Evolutionary conservation across 2,113 vertebrate species (phyloP), one percentile per base, ranked within the genome.

Genomic region (Barnardius zonarius): DNA sequence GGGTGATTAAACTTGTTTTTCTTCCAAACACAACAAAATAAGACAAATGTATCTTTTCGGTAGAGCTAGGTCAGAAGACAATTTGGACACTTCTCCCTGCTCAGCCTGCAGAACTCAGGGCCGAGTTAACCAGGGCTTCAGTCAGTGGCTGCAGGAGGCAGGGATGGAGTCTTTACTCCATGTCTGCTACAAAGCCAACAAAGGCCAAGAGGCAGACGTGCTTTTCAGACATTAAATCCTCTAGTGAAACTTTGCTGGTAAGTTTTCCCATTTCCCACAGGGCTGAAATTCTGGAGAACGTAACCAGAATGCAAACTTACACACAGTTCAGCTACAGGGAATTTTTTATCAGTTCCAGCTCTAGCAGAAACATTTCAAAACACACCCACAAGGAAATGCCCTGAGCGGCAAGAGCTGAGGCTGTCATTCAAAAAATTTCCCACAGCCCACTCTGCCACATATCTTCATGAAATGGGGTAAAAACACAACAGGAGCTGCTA

Each of bases 341-440:
- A 64, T 92, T 70, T 92, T 83, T 86, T 61, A 51, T 77, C 59
- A 35, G 43, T 48, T 92, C n/a, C 83, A 93, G 18, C 19, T 93
- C 33, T 44, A 86, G 57, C 46, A 92, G 77, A 81, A 96, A 69
- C 37, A 67, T 91, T 96, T 91, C 91, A 83, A 84, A 86, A 52
- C 30, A 91, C 46, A 78, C 63, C 55, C 52, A 81, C 66, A 84
- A 89, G 87, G 72, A 93, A 93, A 72, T 23, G 28, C 23, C 74
- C n/a, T 33, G 51, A 86, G 66, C 1, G 0, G 51, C 92, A 89
- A 92, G 69, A 93, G 63, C 30, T 3, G 18, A 92, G 43, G 51
- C 16, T 91, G 72, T 81, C 73, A 86, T 95, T 93, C 74, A 77
- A 92, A 96, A 92, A 57, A 63, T n/a, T 27, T 83, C 33, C 80